These are phyloP conservation scores for Saccopteryx bilineata DNA, from an alignment of 2,113 vertebrate species.

Conservation along the genomic window DNA sequence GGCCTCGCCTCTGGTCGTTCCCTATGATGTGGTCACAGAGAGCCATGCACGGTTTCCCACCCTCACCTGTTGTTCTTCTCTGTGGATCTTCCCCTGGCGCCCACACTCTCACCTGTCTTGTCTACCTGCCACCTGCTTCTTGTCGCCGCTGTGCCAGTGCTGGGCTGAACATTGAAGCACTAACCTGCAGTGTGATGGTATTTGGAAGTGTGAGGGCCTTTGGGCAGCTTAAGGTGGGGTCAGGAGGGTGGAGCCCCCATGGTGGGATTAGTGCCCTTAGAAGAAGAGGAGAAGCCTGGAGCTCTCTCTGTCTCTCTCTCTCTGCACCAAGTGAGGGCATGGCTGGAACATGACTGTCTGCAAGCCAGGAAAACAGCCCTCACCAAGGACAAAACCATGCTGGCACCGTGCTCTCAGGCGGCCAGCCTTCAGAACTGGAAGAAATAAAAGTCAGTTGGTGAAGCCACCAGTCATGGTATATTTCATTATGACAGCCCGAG, in stretches of 20 bases:
- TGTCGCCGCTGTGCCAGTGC: neutral
- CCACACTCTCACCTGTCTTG: rapidly evolving
- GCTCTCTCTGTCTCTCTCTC: rapidly evolving
- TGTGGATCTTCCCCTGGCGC: rapidly evolving
- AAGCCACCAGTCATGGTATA: rapidly evolving
- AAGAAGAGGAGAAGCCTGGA: neutral
- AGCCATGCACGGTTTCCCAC: neutral
- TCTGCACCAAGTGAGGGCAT: neutral
- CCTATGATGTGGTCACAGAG: neutral
- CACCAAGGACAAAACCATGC: neutral
- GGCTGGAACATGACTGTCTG: rapidly evolving
- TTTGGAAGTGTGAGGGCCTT: neutral
- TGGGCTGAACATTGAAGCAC: neutral
- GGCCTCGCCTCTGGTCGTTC: neutral
- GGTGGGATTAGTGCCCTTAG: neutral
- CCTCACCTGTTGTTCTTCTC: neutral
- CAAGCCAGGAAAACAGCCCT: neutral
- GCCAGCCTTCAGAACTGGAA: neutral
- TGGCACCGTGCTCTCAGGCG: neutral
- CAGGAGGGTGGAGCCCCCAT: neutral
- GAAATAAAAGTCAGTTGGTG: neutral
- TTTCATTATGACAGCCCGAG: neutral
- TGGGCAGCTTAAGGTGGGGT: neutral
- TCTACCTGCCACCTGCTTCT: neutral
- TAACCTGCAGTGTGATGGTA: neutral